Evolutionary conservation across 2,113 vertebrate species (phyloP).

Genomic region (Marcusenius ussheri): DNA sequence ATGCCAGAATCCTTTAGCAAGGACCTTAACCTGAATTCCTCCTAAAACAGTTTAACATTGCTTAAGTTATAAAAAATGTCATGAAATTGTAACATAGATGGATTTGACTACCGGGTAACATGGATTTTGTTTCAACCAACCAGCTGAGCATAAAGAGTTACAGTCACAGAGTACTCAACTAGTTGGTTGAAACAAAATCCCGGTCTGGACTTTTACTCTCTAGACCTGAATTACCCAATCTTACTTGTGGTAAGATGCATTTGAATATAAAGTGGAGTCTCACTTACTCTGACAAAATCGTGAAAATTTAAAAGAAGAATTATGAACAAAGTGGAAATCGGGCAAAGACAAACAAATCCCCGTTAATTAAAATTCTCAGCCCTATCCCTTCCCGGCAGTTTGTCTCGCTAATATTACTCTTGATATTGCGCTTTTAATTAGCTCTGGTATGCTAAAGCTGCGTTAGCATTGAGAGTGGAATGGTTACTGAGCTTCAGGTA

Average conservation of each 20-base stretch:
- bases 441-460: background rate
- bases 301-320: background rate
- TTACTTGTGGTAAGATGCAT: background rate
- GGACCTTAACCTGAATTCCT: background rate
- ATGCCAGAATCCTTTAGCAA: background rate
- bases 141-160: no score
- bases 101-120: no score
- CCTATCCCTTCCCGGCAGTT: background rate
- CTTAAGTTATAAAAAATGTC: background rate
- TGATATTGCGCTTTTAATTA: slow-evolving; percentile 7
- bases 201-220: no score
- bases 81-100: background rate
- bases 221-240: no score
- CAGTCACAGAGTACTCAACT: no score
- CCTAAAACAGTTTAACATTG: background rate
- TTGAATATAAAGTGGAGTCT: background rate
- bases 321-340: background rate
- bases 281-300: background rate
- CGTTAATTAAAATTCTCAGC: background rate
- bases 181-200: no score
- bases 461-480: background rate
- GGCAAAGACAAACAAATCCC: background rate
- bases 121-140: no score
- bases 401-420: background rate
- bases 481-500: background rate